Percentiles rank a stretch among this genome's conserved stretches.
These are phyloP conservation scores for Herminia tarsipennalis DNA, from an alignment of 2,888 invertebrate species.

Conservation along the genomic window DNA sequence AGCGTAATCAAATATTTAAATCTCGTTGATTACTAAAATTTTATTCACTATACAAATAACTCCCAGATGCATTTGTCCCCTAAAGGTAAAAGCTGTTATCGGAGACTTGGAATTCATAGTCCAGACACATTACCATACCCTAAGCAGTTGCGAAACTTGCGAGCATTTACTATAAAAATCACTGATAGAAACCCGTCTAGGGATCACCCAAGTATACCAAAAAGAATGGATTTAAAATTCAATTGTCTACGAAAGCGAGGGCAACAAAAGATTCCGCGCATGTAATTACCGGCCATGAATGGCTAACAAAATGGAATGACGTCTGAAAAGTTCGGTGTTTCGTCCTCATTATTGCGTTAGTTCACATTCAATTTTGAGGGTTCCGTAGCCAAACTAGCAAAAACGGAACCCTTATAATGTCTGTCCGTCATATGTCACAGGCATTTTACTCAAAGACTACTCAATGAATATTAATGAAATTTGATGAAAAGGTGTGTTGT, in stretches of 20 bases:
- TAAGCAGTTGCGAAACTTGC: constrained; percentile 21
- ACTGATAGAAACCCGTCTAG: constrained; percentile 40
- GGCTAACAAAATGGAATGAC: constrained; percentile 57
- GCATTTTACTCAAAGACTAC: too few species aligned
- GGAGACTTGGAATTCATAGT: constrained; percentile 33
- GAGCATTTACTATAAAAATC: constrained; percentile 42
- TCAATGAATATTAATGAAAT: too few species aligned
- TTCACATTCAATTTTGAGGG: constrained; percentile 51
- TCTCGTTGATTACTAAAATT: too few species aligned
- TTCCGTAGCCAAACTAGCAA: too few species aligned
- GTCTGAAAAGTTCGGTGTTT: constrained; percentile 71
- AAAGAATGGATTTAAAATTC: constrained; percentile 62
- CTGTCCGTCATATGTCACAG: too few species aligned
- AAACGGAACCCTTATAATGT: too few species aligned
- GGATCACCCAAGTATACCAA: constrained; percentile 56
- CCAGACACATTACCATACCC: constrained; percentile 51
- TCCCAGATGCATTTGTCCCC: too few species aligned
- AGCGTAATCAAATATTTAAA: too few species aligned
- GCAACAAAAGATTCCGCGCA: constrained; percentile 66
- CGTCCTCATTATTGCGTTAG: constrained; percentile 34
- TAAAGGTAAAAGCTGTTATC: too few species aligned
- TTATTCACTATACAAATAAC: too few species aligned
- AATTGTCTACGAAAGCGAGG: constrained; percentile 65
- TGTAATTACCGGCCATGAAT: constrained; percentile 70
- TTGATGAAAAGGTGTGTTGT: too few species aligned